Base-by-base conservation (phyloP, 2,888 invertebrate species). In the Trichopoda pennipes region DNA sequence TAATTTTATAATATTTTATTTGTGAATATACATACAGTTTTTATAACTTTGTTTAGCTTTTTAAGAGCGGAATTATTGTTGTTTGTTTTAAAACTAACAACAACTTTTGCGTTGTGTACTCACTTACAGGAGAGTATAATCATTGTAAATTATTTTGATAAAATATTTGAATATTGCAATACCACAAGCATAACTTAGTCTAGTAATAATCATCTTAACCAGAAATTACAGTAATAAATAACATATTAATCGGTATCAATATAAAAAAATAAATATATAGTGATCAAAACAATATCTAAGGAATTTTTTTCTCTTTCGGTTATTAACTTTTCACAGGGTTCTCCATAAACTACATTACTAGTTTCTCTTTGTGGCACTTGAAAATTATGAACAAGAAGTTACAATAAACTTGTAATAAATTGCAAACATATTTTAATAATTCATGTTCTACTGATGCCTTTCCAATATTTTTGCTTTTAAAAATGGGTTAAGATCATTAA, bases 41-140 rank as follows among this genome's bases (percentile, higher is more conserved):
- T 81, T 78, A 78, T 82, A 61, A 60, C 78, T 78, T 75, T 58
- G 74, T 35, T 69, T 61, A 44, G 49, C 44, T 55, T 60, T 81
- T 81, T 81, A 76, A 69, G 42, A 76, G 44, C 61, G 53, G 53
- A 32, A 60, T 44, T 69, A 64, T 56, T 64, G 17, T 68, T 49
- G 53, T 61, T 77, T 81, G 61, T 42, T 66, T 76, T 23, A 60
- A 55, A 51, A n/a, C 35, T 42, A 53, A 53, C 17, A 61, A 14
- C 9, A 4, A 8, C 28, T 66, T 73, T 58, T 44, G n/a, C 28
- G 28, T 19, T 19, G 42, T 58, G 17, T 53, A 35, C 17, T 35
- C n/a, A 58, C 56, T 58, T 10, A 19, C 42, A n/a, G 10, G 12
- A 68, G 55, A 44, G 32, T 61, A 76, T 61, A 47, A 61, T 51